These are phyloP conservation scores for Apaloderma vittatum DNA, from an alignment of 2,113 vertebrate genomes.

Conservation along the genomic window DNA sequence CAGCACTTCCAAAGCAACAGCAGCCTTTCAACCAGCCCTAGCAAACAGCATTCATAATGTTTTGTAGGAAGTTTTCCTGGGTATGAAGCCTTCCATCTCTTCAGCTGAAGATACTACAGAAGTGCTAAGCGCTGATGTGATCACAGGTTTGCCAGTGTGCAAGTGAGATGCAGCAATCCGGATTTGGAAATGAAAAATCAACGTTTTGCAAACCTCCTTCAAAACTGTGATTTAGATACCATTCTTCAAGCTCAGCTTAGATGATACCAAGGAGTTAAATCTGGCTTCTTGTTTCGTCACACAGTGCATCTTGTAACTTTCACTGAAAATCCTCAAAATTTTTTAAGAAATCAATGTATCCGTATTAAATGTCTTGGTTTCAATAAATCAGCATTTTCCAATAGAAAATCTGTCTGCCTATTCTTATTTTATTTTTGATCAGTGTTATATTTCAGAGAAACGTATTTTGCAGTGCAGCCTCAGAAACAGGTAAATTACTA, in stretches of 20 bases:
- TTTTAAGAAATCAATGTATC: conserved; percentile 42
- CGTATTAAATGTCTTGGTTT: conserved; percentile 32
- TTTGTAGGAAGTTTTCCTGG: background rate
- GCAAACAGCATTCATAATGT: background rate
- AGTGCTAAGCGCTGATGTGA: background rate
- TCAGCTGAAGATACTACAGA: background rate
- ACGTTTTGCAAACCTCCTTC: background rate
- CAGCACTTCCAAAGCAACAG: background rate
- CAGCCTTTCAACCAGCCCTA: background rate
- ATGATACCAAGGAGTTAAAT: background rate
- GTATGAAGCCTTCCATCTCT: background rate
- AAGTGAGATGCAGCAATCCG: background rate
- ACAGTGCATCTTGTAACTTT: background rate
- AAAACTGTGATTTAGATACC: background rate
- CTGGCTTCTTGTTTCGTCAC: background rate
- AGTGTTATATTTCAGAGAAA: conserved; percentile 66
- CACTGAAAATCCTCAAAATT: background rate
- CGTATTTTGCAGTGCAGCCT: conserved; percentile 19
- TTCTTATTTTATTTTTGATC: conserved; percentile 68
- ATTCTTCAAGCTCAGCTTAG: background rate
- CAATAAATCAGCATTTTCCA: conserved; percentile 68
- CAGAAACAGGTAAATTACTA: conserved; percentile 57
- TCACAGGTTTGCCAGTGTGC: background rate
- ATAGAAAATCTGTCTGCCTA: conserved; percentile 58
- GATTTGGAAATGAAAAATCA: background rate